Evolutionary conservation across 2,797 vertebrate species (phyloP).

Genomic region (Sebastes glaucus): DNA sequence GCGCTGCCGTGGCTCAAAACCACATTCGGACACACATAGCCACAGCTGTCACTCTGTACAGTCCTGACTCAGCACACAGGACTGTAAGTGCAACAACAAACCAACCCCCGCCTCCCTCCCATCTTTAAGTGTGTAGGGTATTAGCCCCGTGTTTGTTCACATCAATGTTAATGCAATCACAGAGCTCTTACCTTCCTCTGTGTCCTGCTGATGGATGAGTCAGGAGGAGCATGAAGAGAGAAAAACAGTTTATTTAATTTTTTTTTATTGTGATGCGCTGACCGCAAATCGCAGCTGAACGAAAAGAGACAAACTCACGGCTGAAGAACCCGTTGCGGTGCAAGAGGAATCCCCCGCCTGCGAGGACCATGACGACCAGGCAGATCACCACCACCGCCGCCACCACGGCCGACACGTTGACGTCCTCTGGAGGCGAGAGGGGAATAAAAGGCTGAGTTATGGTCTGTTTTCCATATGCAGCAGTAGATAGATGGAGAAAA

Average conservation of each 20-base stretch:
- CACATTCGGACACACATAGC: not conserved
- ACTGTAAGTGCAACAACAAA: constrained; percentile 50
- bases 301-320: constrained; percentile 84
- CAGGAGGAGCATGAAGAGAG: not conserved
- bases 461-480: not conserved
- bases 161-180: constrained; percentile 76
- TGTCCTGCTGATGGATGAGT: constrained; percentile 81
- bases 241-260: constrained; percentile 7
- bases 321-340: constrained; percentile 92
- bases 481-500: not conserved
- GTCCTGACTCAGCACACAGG: constrained; percentile 65
- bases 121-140: constrained; percentile 33
- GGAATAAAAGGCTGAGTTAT: not conserved
- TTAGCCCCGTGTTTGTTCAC: constrained; percentile 60
- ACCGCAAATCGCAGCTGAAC: not conserved
- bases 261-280: not conserved
- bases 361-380: constrained; percentile 84
- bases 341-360: constrained; percentile 87
- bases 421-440: constrained; percentile 84
- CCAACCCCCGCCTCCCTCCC: not conserved
- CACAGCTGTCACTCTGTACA: constrained; percentile 65
- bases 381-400: constrained; percentile 83
- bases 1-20: constrained; percentile 32
- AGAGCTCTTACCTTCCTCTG: constrained; percentile 86
- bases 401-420: constrained; percentile 87